phyloP scores from a whole-genome alignment of 2,113 vertebrate species.

The Pseudorectes ferrugineus region DNA sequence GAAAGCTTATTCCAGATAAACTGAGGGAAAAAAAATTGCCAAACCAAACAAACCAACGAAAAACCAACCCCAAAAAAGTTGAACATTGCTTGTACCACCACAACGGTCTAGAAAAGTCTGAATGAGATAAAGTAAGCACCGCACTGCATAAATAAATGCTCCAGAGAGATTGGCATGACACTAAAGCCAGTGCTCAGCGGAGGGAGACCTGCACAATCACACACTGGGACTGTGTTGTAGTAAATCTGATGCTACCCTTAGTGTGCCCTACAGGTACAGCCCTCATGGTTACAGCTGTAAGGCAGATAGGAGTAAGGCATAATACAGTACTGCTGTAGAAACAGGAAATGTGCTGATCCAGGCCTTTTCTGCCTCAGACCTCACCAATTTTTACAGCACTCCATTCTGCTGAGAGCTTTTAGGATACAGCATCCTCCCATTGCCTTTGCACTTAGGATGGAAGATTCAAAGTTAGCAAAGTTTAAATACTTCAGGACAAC shows the following conservation, averaged over 20 bases:
- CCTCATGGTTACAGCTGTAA: not conserved
- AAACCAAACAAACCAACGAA: not conserved
- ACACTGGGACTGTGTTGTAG: not conserved
- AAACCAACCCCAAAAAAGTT: not conserved
- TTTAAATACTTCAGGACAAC: not conserved
- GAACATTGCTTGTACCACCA: not conserved
- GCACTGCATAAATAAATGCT: not conserved
- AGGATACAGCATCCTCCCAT: not conserved
- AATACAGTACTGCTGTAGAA: not conserved
- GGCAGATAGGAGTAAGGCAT: not conserved
- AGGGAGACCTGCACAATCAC: not conserved
- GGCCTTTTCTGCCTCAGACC: not conserved
- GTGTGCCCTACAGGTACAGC: not conserved
- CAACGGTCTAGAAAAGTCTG: not conserved
- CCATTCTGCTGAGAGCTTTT: not conserved
- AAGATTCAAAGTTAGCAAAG: not conserved
- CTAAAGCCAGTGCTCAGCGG: not conserved
- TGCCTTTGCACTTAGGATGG: not conserved
- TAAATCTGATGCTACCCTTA: not conserved
- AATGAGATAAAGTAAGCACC: not conserved
- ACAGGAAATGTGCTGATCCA: not conserved
- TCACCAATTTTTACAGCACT: not conserved
- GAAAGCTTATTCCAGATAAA: not conserved
- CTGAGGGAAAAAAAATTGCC: not conserved
- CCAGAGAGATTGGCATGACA: accelerated